These are phyloP conservation scores for Cetoscarus ocellatus DNA, from an alignment of 2,797 vertebrate genomes.

Conservation along the genomic window DNA sequence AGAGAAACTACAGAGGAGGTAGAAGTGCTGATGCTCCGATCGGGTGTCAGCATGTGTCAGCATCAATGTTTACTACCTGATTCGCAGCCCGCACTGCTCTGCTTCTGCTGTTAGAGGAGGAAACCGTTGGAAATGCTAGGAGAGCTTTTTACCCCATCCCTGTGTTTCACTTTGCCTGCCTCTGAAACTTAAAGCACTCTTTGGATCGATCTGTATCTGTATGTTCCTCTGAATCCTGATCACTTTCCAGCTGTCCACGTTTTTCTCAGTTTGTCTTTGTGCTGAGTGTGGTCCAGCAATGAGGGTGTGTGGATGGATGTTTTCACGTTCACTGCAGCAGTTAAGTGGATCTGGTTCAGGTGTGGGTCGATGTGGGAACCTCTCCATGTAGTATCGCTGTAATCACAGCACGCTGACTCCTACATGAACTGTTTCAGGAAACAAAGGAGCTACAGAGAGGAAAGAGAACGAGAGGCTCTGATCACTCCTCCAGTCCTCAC, in stretches of 20 bases:
- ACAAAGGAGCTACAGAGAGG: conserved; percentile 73
- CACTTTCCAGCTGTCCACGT: conserved; percentile 1
- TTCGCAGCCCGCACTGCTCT: conserved; percentile 5
- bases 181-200: conserved; percentile 9
- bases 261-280: conserved; percentile 18
- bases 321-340: conserved; percentile 20
- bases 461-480: conserved; percentile 42
- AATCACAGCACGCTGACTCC: conserved; percentile 74
- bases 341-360: conserved; percentile 51
- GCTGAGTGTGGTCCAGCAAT: conserved; percentile 16
- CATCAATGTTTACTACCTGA: conserved; percentile 56
- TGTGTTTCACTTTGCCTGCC: background rate
- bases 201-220: conserved; percentile 4
- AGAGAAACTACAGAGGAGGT: conserved; percentile 47
- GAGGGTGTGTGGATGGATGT: conserved; percentile 20
- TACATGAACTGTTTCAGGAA: conserved; percentile 68
- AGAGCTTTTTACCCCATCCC: background rate
- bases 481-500: conserved; percentile 29
- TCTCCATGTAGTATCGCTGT: conserved; percentile 60
- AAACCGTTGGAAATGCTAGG: conserved; percentile 18
- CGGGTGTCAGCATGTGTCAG: conserved; percentile 49
- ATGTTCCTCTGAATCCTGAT: conserved; percentile 23
- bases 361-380: conserved; percentile 66
- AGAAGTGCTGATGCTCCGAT: conserved; percentile 59
- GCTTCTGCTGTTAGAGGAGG: conserved; percentile 6